Evolutionary conservation across 2,888 invertebrate genomes (phyloP).

Genomic region (Latrodectus elegans): DNA sequence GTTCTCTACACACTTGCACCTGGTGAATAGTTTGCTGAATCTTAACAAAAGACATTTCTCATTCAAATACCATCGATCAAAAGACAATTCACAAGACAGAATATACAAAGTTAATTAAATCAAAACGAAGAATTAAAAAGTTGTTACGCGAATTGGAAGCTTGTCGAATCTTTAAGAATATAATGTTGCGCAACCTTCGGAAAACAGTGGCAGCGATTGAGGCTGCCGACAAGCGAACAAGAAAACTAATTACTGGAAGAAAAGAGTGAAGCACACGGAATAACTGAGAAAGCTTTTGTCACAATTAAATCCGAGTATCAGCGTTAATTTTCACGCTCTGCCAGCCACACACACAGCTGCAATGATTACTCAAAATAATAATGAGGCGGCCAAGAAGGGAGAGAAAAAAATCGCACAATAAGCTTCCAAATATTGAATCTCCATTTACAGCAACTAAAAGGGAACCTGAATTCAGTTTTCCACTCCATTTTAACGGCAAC

Average conservation of each 20-base stretch:
- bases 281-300: conserved; percentile 15
- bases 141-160: neutral
- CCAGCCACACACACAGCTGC: conserved; percentile 19
- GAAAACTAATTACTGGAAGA: conserved; percentile 33
- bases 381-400: neutral
- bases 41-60: too few relatives aligned
- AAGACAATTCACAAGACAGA: too few relatives aligned
- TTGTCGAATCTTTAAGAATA: too few relatives aligned
- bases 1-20: too few relatives aligned
- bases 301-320: conserved; percentile 40
- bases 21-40: too few relatives aligned
- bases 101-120: too few relatives aligned
- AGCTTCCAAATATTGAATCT: conserved; percentile 51
- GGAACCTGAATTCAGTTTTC: neutral
- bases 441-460: neutral
- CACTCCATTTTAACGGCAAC: neutral
- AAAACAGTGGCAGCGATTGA: too few relatives aligned
- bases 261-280: conserved; percentile 25
- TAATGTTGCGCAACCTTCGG: too few relatives aligned
- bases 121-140: too few relatives aligned
- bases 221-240: neutral
- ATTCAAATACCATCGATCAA: too few relatives aligned
- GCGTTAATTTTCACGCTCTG: conserved; percentile 56
- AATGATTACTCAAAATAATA: conserved; percentile 32
- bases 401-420: conserved; percentile 12